Base-by-base conservation (phyloP, 2,113 vertebrate genomes). In the Sclerurus mexicanus region DNA sequence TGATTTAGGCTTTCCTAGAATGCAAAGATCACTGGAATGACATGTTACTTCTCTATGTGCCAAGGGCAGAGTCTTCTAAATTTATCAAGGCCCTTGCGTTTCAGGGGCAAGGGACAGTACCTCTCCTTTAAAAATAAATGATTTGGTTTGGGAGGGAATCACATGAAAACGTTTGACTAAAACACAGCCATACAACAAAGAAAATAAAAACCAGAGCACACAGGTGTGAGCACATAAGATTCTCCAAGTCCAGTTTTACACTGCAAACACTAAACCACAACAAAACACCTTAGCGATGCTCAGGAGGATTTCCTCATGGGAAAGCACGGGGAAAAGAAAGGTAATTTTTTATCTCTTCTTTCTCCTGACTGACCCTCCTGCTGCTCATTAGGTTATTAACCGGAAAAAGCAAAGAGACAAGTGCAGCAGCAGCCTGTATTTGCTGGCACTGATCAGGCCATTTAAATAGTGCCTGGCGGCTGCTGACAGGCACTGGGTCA, bases 1-100 rank as follows among this genome's bases (percentile, higher is more conserved):
- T 93, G 94, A 92, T 89, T 93, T 83, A 90, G 50, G 73, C 62
- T 96, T 97, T 97, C 96, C 96, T 97, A 97, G 95, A 97, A 94
- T 39, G 83, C 94, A 96, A 31, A 87, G 91, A 95, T 90, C 79
- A 64, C 49, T 27, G 81, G 83, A 91, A 90, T 82, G 73, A 87
- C 87, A 89, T 72, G 52, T 73, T 96, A 91, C 93, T 95, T 85
- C 86, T 85, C 47, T 39, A 76, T 73, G 83, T 96, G 97, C 93
- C 96, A 97, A 95, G 85, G 85, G 80, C 60, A 94, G 37, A 72
- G 58, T 44, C 75, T 91, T 92, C 95, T 95, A 96, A 94, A 95
- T 85, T 90, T 93, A 96, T 47, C 69, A 28, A 91, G 77, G 83
- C 33, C 71, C 59, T 68, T 63, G 64, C 44, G 49, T 64, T 91